phyloP scores from a whole-genome alignment of 2,888 invertebrate genomes.

The Dasysyrphus albostriatus region DNA sequence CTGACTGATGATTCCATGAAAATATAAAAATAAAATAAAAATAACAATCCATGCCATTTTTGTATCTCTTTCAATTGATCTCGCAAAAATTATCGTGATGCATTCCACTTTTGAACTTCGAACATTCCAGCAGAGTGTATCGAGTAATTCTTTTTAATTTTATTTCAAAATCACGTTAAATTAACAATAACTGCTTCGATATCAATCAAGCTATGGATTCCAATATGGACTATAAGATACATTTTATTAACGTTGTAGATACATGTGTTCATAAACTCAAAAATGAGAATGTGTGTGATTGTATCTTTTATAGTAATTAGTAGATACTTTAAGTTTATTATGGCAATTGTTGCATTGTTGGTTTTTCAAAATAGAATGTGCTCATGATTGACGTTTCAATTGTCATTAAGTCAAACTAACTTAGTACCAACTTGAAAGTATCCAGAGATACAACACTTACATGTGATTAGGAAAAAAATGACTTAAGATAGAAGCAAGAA shows the following conservation, averaged over 20 bases:
- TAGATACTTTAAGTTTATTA: constrained; percentile 20
- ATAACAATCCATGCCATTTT: constrained; percentile 34
- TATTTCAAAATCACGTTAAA: constrained; percentile 42
- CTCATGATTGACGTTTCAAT: constrained; percentile 68
- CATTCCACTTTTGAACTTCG: constrained; percentile 56
- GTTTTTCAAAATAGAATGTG: constrained; percentile 41
- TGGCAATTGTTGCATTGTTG: neutral
- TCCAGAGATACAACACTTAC: constrained; percentile 5
- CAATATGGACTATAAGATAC: constrained; percentile 2
- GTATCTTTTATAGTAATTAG: constrained; percentile 21
- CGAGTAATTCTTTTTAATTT: constrained; percentile 13
- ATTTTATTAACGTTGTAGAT: constrained; percentile 6
- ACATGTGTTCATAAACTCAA: neutral
- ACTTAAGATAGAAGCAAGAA: neutral
- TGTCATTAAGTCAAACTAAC: constrained; percentile 62
- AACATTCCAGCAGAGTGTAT: constrained; percentile 23
- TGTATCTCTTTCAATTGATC: constrained; percentile 50
- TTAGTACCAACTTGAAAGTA: constrained; percentile 49
- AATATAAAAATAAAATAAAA: neutral
- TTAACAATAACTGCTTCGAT: constrained; percentile 55
- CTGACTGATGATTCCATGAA: neutral
- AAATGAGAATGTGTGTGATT: constrained; percentile 23
- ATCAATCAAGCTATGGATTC: constrained; percentile 64
- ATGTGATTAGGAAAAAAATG: neutral
- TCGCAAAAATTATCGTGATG: constrained; percentile 31